A percentile compares a stretch with the other conserved stretches of the same genome.
These are phyloP conservation scores for Stomatorhinus walkeri DNA, from an alignment of 2,797 vertebrate species.

Conservation along the genomic window DNA sequence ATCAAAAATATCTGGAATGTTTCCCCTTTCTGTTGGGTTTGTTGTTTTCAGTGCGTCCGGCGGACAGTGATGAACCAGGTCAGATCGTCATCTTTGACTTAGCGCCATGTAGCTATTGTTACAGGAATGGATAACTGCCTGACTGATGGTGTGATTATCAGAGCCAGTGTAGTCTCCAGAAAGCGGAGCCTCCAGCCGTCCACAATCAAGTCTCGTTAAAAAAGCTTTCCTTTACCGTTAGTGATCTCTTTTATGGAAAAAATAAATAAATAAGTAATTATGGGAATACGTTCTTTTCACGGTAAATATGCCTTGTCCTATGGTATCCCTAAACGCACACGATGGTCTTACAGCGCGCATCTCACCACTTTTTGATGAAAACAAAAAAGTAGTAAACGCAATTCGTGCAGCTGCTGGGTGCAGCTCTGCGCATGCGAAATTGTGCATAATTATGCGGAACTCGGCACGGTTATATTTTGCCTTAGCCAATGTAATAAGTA, in stretches of 20 bases:
- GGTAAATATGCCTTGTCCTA: background rate
- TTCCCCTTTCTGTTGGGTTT: slow-evolving; percentile 28
- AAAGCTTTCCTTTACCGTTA: background rate
- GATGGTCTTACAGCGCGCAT: background rate
- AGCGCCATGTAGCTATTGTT: background rate
- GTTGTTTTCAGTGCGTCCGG: slow-evolving; percentile 16
- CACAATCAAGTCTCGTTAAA: slow-evolving; percentile 23
- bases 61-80: slow-evolving; percentile 9
- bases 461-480: background rate
- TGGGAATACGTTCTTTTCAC: background rate
- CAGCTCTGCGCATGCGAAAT: background rate
- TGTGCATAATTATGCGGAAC: background rate
- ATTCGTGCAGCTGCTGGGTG: background rate
- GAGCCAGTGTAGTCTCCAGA: slow-evolving; percentile 26
- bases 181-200: slow-evolving; percentile 6
- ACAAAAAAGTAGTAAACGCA: background rate
- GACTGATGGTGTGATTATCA: slow-evolving; percentile 33
- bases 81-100: background rate
- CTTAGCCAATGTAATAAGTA: background rate
- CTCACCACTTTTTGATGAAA: background rate
- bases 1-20: slow-evolving; percentile 21
- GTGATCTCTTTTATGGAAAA: background rate
- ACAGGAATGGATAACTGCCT: slow-evolving; percentile 9
- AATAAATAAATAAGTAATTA: too few relatives aligned
- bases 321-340: background rate